A percentile compares a stretch with the other conserved stretches of the same genome.
These are phyloP conservation scores for Crossaster papposus DNA, from an alignment of 53 echinoderm and acorn worm species.

Conservation along the genomic window DNA sequence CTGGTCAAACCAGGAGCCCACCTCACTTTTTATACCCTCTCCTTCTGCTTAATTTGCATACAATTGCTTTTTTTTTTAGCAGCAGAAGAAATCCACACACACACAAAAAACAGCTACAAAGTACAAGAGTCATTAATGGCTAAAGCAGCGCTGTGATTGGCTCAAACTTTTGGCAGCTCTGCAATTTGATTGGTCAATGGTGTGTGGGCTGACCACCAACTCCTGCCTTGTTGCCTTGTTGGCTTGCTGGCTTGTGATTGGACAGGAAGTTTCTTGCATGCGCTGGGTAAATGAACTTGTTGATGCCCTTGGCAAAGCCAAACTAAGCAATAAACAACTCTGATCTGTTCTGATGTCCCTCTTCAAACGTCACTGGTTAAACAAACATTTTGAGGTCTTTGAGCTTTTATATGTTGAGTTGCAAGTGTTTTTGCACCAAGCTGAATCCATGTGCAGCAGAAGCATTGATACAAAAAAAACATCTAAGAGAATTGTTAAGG, in stretches of 20 bases:
- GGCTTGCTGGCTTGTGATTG: constrained; percentile 37
- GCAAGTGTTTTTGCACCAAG: neutral
- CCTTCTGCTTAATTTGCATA: constrained; percentile 47
- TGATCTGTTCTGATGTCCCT: neutral
- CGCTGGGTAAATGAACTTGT: constrained; percentile 16
- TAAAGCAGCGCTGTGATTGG: constrained; percentile 8
- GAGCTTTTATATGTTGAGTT: neutral
- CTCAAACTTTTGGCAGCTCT: constrained; percentile 27
- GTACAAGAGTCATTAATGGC: constrained; percentile 13
- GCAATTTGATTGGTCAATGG: constrained; percentile 3
- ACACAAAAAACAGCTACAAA: constrained; percentile 13
- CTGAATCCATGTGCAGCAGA: neutral
- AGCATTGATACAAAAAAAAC: neutral
- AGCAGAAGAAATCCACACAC: neutral
- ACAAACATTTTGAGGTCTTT: neutral
- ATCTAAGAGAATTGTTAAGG: neutral
- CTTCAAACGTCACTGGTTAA: neutral
- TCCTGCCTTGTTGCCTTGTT: neutral
- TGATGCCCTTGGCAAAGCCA: neutral
- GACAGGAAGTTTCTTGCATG: constrained; percentile 30
- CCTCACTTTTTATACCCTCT: constrained; percentile 28
- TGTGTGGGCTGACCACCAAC: constrained; percentile 35
- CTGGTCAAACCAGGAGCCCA: neutral
- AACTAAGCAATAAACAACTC: constrained; percentile 19
- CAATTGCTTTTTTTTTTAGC: neutral